Evolutionary conservation across 2,797 vertebrate genomes (phyloP), one percentile per base, ranked within the genome.

Genomic region (Gadopsis bispinosus): DNA sequence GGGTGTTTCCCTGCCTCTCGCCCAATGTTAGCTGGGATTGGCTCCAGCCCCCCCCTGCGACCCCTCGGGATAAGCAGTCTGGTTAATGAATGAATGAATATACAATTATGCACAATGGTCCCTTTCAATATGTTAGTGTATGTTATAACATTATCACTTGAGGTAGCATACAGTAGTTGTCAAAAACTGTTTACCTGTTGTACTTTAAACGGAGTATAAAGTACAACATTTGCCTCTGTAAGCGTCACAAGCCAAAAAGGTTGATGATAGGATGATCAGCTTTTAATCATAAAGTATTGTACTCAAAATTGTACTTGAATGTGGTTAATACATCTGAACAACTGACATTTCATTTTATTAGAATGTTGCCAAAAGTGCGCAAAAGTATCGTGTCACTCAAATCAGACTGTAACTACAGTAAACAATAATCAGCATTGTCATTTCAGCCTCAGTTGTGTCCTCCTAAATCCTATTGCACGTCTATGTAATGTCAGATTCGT

Each of bases 401-500:
- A 45, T 54, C 10, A 43, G 4, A 31, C 16, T 10, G 1, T 7
- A 60, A 53, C 6, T n/a, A 19, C 12, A 26, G 14, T 6, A 53
- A 55, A 48, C 54, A 55, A 48, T 26, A 60, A 55, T 59, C 7
- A 51, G 9, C 17, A 26, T 22, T 14, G 48, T 54, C 20, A 54
- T 5, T 58, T 51, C 33, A 63, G 3, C 17, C 29, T 59, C n/a
- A 45, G 17, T 29, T n/a, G 17, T 66, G 20, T 43, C 35, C 14
- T 64, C 14, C 55, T 39, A 37, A 68, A 78, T 53, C 35, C 35
- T 56, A 26, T 20, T 1, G 6, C 19, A 55, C 54, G 26, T 37
- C 54, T 69, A 20, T 71, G 17, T 64, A 60, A 73, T 29, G 7
- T 10, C 39, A 45, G n/a, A 58, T 74, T 59, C 71, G 19, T 31